Evolutionary conservation across 2,888 invertebrate species (phyloP), one percentile per base, ranked within the genome.

Genomic region (Meloe dianella): DNA sequence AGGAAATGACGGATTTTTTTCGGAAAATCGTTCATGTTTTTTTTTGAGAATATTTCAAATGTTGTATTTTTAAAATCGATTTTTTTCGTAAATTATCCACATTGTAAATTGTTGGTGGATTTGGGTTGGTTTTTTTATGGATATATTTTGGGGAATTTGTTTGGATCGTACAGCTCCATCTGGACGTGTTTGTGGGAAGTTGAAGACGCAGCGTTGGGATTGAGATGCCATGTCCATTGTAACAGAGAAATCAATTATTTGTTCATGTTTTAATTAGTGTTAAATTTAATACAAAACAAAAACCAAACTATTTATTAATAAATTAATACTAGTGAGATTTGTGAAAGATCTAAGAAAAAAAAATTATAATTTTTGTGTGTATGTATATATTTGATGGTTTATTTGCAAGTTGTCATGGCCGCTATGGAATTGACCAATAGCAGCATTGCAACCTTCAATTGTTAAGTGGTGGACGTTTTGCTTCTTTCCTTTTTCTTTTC

Each of bases 361-460:
- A 35, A 63, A 68, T 63, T 69, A 60, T 68, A 56, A 62, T 30
- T 64, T 67, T 62, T 69, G 58, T 60, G 64, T 69, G 67, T 71
- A 70, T 63, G 72, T 72, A 0, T 82, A 83, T 63, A 82, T 80
- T 3, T 82, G 82, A 61, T 83, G 83, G 73, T 78, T 75, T 79
- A 79, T 76, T 79, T 81, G 85, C 84, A 77, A 86, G 80, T 78
- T 84, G 85, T 80, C 87, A 91, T 91, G 91, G 91, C 91, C 89
- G 89, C 87, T 84, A 82, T 81, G 73, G 81, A 83, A 85, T 86
- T 86, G 86, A 87, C 91, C 91, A 92, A 92, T 92, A 86, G 87
- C 87, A 89, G 85, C 84, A 85, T 85, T 86, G 87, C 87, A 88
- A 88, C 86, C 83, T 86, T 86, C 86, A 86, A 85, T 86, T 87